Conservation (phyloP, 1,140 invertebrate species). For the Tetranychus urticae region DNA sequence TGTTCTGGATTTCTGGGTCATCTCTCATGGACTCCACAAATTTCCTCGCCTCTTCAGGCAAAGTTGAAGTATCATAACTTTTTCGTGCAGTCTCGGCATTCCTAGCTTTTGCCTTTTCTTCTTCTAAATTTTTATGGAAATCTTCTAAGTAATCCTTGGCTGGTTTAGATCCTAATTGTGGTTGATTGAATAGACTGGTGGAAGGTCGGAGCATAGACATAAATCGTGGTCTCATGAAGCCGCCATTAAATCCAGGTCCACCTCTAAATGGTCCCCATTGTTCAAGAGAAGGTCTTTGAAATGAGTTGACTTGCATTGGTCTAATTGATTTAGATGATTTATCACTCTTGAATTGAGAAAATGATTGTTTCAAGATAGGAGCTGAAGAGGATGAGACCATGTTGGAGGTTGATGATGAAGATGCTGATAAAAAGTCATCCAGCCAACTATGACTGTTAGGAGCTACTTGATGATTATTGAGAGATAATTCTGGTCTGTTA, state of each 20-base stretch:
- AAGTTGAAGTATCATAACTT: not conserved
- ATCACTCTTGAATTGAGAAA: slow-evolving; percentile 15
- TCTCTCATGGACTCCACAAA: not conserved
- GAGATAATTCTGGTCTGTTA: too few relatives aligned
- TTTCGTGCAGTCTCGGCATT: not conserved
- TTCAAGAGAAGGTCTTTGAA: slow-evolving; percentile 3
- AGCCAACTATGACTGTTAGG: too few relatives aligned
- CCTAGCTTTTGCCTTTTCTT: not conserved
- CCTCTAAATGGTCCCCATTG: not conserved
- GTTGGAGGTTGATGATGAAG: not conserved
- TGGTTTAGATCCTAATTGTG: not conserved
- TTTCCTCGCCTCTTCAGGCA: not conserved
- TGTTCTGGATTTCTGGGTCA: not conserved
- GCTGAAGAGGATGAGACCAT: not conserved
- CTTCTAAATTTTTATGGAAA: not conserved
- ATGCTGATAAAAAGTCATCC: too few relatives aligned
- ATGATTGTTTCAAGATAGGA: not conserved
- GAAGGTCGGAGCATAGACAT: not conserved
- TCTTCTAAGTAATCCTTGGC: not conserved
- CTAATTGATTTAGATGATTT: slow-evolving; percentile 17
- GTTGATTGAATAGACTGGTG: not conserved
- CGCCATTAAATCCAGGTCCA: too few relatives aligned
- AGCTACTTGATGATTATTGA: too few relatives aligned
- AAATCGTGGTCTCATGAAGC: not conserved
- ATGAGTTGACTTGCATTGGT: slow-evolving; percentile 6